Evolutionary conservation across 2,113 vertebrate genomes (phyloP).

Genomic region (Protomyctophum bolini): DNA sequence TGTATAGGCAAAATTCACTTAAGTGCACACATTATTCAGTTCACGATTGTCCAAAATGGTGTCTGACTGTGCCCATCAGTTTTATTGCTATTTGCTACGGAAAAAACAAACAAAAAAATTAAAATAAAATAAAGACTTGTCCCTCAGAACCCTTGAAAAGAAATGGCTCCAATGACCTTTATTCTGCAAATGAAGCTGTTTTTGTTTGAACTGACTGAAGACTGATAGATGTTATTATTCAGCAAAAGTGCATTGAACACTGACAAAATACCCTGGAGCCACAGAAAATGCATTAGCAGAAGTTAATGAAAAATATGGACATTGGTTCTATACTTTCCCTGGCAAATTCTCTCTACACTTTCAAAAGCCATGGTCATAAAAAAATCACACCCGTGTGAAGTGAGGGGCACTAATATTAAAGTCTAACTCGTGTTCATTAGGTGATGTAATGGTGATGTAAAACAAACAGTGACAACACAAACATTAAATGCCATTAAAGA

Average conservation of each 20-base stretch:
- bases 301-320: constrained; percentile 78
- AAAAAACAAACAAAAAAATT: not conserved
- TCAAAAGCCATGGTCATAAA: constrained; percentile 64
- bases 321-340: constrained; percentile 57
- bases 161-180: constrained; percentile 77
- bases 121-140: constrained; percentile 28
- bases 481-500: too few relatives aligned
- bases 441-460: too few relatives aligned
- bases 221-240: constrained; percentile 82
- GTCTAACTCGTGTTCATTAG: too few relatives aligned
- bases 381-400: constrained; percentile 40
- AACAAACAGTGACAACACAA: too few relatives aligned
- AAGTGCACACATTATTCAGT: constrained; percentile 25
- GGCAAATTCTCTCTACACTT: constrained; percentile 47
- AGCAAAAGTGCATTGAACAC: constrained; percentile 74
- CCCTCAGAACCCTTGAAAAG: constrained; percentile 60
- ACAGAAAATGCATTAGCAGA: constrained; percentile 75
- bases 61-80: not conserved
- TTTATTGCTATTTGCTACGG: not conserved
- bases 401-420: not conserved
- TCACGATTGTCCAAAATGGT: constrained; percentile 4
- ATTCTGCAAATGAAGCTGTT: constrained; percentile 81
- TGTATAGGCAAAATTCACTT: constrained; percentile 29
- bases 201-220: constrained; percentile 72
- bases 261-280: constrained; percentile 76